Conservation (phyloP, 2,888 invertebrate genomes). For the Eudasyphora cyanicolor region DNA sequence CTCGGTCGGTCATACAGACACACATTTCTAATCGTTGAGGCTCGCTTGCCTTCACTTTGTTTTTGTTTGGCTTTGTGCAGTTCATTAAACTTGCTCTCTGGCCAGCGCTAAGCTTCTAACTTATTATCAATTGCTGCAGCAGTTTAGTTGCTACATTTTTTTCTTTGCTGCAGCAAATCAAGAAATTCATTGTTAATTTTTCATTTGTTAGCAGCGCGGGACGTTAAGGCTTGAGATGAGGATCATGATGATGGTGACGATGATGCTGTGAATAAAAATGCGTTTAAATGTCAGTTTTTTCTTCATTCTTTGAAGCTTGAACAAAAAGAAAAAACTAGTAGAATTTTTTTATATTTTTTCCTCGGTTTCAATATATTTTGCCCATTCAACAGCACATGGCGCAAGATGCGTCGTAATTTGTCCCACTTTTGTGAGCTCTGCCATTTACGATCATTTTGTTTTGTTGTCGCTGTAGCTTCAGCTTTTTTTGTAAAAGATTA, state of each 20-base stretch:
- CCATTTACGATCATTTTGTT: constrained; percentile 7
- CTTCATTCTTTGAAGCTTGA: neutral
- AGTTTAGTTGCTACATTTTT: no score
- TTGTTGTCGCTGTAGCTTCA: neutral
- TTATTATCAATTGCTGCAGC: constrained; percentile 12
- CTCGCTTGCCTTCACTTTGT: constrained; percentile 55
- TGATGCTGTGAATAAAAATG: constrained; percentile 24
- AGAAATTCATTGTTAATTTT: constrained; percentile 26
- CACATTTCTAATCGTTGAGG: constrained; percentile 31
- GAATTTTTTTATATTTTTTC: constrained; percentile 13
- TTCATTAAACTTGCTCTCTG: constrained; percentile 51
- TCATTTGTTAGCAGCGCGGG: neutral
- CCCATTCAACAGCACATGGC: constrained; percentile 9
- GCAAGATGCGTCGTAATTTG: constrained; percentile 68
- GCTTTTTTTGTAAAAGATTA: constrained; percentile 18
- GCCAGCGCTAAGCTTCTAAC: neutral
- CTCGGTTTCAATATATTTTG: neutral
- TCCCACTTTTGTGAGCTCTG: constrained; percentile 66
- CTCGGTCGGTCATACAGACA: neutral
- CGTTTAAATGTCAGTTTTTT: constrained; percentile 32
- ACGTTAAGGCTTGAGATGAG: neutral
- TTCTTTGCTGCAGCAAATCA: neutral
- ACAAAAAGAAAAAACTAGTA: neutral
- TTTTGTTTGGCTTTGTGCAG: constrained; percentile 39
- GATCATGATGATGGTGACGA: neutral